phyloP scores from a whole-genome alignment of 2,888 invertebrate species.

The Matsumyia berberina region DNA sequence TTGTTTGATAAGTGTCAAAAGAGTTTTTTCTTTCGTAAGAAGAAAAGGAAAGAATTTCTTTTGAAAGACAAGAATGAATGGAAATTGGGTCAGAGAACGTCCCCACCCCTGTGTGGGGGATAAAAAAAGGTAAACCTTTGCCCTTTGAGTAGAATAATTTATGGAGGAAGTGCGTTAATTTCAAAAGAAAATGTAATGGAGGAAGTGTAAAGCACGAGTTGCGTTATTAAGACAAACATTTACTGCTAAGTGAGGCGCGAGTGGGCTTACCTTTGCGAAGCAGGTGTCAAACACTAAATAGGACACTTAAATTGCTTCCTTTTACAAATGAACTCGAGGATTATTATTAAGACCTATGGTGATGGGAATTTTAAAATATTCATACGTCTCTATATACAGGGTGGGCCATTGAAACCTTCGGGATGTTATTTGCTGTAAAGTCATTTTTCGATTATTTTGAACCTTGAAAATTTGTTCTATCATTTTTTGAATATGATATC shows the following conservation, averaged over 20 bases:
- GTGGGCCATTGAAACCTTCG: too few relatives aligned
- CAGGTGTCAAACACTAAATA: slow-evolving; percentile 26
- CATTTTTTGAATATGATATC: too few relatives aligned
- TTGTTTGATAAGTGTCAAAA: slow-evolving; percentile 42
- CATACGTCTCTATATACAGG: too few relatives aligned
- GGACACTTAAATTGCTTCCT: slow-evolving; percentile 1
- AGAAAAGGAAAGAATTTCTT: slow-evolving; percentile 28
- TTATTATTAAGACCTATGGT: not conserved
- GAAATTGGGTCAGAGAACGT: slow-evolving; percentile 52
- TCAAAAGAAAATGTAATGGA: slow-evolving; percentile 34
- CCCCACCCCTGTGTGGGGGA: slow-evolving; percentile 23
- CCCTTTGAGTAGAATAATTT: slow-evolving; percentile 46
- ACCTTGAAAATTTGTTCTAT: too few relatives aligned
- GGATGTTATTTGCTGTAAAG: too few relatives aligned
- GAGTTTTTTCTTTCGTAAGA: slow-evolving; percentile 7
- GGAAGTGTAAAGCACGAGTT: slow-evolving; percentile 12
- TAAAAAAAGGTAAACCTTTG: slow-evolving; percentile 54
- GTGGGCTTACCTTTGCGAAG: not conserved
- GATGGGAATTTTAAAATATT: too few relatives aligned
- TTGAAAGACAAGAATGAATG: slow-evolving; percentile 35
- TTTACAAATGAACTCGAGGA: not conserved
- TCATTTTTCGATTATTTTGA: too few relatives aligned
- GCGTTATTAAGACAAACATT: slow-evolving; percentile 7
- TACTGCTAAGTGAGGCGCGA: not conserved
- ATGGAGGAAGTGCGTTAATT: slow-evolving; percentile 59